Evolutionary conservation across 2,888 invertebrate genomes (phyloP).

Genomic region (Leptopilina myrica): DNA sequence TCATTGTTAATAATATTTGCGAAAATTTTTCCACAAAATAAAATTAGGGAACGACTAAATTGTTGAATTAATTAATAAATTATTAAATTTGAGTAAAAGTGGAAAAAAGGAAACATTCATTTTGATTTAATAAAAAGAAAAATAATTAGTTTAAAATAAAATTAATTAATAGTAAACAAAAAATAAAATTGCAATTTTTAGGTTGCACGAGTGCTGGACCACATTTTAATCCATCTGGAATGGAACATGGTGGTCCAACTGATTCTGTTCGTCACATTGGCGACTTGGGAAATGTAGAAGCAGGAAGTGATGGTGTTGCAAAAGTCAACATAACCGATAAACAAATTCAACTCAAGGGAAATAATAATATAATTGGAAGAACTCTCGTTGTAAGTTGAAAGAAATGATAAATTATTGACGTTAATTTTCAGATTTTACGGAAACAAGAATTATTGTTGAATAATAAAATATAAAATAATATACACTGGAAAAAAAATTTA

Average conservation of each 20-base stretch:
- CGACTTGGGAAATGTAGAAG: conserved; percentile 91
- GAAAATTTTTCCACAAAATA: too few relatives aligned
- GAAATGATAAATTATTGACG: background rate
- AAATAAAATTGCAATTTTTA: conserved; percentile 45
- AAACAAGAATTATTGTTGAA: background rate
- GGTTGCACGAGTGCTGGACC: conserved; percentile 94
- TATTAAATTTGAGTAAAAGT: too few relatives aligned
- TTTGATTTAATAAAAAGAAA: too few relatives aligned
- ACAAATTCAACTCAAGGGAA: conserved; percentile 83
- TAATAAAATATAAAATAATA: too few relatives aligned
- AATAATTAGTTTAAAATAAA: too few relatives aligned
- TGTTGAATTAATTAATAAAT: too few relatives aligned
- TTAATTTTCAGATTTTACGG: too few relatives aligned
- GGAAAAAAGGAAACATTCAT: too few relatives aligned
- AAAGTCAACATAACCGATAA: conserved; percentile 83
- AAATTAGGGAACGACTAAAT: too few relatives aligned
- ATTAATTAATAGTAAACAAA: background rate
- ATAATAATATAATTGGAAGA: conserved; percentile 88
- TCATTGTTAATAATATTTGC: too few relatives aligned
- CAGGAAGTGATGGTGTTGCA: conserved; percentile 81
- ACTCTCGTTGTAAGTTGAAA: conserved; percentile 82
- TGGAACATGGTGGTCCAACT: conserved; percentile 90
- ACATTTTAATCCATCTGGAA: conserved; percentile 92
- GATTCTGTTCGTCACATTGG: conserved; percentile 89
- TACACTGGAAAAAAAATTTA: too few relatives aligned